A percentile compares a stretch with the other conserved stretches of the same genome.
Conservation (phyloP, 2,888 invertebrate genomes). For the Agrochola lychnidis region DNA sequence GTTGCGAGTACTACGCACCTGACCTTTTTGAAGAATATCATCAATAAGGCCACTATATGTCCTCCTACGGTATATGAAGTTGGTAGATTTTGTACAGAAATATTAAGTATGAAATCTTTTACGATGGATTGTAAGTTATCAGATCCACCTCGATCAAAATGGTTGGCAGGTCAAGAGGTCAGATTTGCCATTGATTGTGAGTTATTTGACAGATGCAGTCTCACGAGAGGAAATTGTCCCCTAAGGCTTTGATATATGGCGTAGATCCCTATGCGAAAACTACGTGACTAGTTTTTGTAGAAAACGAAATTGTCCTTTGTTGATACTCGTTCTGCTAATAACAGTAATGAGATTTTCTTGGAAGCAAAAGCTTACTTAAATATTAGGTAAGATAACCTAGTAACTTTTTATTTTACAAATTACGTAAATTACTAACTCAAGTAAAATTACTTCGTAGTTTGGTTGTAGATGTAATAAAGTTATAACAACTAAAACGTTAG, state of each 20-base stretch:
- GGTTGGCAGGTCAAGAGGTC: slow-evolving; percentile 23
- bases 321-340: slow-evolving; percentile 9
- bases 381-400: not conserved
- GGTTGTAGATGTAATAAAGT: slow-evolving; percentile 36
- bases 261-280: not conserved
- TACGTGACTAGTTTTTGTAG: slow-evolving; percentile 16
- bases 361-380: slow-evolving; percentile 1
- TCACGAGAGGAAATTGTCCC: slow-evolving; percentile 26
- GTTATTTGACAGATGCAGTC: slow-evolving; percentile 49
- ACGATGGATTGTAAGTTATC: not conserved
- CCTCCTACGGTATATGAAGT: not conserved
- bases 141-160: slow-evolving; percentile 17
- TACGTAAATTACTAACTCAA: slow-evolving; percentile 16
- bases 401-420: slow-evolving; percentile 16
- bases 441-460: slow-evolving; percentile 35
- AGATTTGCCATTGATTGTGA: slow-evolving; percentile 35
- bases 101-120: not conserved
- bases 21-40: not conserved
- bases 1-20: not conserved
- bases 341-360: slow-evolving; percentile 12
- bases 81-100: not conserved
- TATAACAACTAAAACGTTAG: slow-evolving; percentile 24
- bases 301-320: not conserved
- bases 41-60: not conserved
- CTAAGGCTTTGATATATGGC: slow-evolving; percentile 22